These are phyloP conservation scores for Oxygymnocypris stewartii DNA, from an alignment of 2,113 vertebrate species.

Conservation along the genomic window DNA sequence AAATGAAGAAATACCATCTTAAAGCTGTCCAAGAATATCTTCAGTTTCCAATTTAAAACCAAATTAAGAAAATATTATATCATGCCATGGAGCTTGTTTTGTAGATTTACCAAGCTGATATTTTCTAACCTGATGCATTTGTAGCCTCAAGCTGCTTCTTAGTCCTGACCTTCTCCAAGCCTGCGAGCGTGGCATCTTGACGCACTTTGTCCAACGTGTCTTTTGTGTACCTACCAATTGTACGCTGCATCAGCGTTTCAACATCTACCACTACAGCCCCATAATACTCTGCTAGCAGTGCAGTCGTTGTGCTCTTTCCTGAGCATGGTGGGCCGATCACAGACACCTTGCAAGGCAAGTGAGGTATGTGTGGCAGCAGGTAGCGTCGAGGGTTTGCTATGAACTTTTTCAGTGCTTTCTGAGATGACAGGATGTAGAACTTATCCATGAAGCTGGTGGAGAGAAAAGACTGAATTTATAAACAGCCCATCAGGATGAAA, in stretches of 20 bases:
- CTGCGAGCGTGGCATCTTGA: conserved; percentile 67
- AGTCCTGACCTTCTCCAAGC: conserved; percentile 73
- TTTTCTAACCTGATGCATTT: conserved; percentile 55
- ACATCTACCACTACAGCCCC: conserved; percentile 82
- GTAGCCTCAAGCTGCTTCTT: conserved; percentile 52
- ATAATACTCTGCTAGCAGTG: conserved; percentile 79
- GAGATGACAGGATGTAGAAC: conserved; percentile 85
- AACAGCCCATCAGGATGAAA: background rate
- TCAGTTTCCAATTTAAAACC: too few relatives aligned
- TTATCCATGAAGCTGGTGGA: conserved; percentile 89
- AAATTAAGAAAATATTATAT: background rate
- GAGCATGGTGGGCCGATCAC: conserved; percentile 80
- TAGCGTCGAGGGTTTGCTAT: conserved; percentile 82
- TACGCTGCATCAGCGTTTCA: conserved; percentile 66
- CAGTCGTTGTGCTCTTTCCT: conserved; percentile 84
- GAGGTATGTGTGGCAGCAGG: conserved; percentile 90
- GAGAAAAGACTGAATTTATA: background rate
- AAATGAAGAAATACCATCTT: background rate
- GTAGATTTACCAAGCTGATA: background rate
- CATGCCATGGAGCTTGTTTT: background rate
- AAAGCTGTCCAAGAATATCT: background rate
- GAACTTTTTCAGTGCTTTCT: conserved; percentile 80
- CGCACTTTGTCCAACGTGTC: conserved; percentile 64
- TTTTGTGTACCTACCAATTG: conserved; percentile 60
- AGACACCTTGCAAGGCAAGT: conserved; percentile 83